phyloP scores from a whole-genome alignment of 2,797 vertebrate genomes.

The Phylloscopus collybita region DNA sequence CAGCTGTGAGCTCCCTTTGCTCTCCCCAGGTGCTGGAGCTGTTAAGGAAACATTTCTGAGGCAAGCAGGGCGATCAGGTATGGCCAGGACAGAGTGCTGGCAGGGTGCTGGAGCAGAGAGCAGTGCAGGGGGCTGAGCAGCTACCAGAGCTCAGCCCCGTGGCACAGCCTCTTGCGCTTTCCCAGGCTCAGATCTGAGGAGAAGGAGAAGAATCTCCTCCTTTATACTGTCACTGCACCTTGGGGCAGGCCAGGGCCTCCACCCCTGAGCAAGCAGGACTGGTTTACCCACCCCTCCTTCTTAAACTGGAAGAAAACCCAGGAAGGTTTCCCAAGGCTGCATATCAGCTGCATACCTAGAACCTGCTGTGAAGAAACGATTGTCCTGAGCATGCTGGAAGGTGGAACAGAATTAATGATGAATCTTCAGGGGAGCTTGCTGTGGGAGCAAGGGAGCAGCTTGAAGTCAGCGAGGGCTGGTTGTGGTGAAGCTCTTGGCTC shows the following conservation, averaged over 20 bases:
- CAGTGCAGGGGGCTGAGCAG: neutral
- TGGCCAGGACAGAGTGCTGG: neutral
- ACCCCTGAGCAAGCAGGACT: neutral
- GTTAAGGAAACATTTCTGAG: neutral
- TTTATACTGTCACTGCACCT: fast-evolving
- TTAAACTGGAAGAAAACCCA: neutral
- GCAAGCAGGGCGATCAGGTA: neutral
- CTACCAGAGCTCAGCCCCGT: neutral
- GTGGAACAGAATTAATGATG: neutral
- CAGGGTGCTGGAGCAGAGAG: neutral
- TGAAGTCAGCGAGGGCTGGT: neutral
- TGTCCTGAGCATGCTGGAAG: neutral
- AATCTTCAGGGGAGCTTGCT: neutral
- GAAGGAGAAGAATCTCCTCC: neutral
- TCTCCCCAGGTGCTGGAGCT: neutral
- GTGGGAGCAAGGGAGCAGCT: neutral
- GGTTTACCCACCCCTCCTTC: neutral
- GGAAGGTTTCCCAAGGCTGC: neutral
- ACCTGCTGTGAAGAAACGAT: neutral
- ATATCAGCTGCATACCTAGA: neutral
- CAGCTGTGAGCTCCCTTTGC: neutral
- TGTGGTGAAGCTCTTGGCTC: neutral
- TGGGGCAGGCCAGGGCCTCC: neutral
- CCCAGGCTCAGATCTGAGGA: neutral
- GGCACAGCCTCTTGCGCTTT: neutral